These are phyloP conservation scores for Notodonta ziczac DNA, from an alignment of 2,888 invertebrate species.

Conservation along the genomic window DNA sequence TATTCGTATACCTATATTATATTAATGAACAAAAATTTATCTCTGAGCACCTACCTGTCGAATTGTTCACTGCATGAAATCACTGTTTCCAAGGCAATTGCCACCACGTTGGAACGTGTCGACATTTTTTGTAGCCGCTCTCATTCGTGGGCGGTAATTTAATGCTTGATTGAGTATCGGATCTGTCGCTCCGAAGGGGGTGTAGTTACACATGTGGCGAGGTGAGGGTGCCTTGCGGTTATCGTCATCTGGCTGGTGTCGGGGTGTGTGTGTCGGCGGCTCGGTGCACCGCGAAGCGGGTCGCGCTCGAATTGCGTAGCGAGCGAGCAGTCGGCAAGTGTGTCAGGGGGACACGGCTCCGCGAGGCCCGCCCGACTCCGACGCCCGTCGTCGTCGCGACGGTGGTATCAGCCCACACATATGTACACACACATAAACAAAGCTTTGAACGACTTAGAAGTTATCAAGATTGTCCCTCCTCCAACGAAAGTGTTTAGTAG, in stretches of 20 bases:
- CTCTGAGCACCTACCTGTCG: not conserved
- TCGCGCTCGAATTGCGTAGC: constrained; percentile 79
- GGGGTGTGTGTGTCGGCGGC: constrained; percentile 29
- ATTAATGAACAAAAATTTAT: not conserved
- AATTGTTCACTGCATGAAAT: not conserved
- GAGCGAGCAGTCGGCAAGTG: constrained; percentile 76
- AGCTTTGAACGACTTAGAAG: constrained; percentile 15
- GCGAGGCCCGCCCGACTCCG: constrained; percentile 48
- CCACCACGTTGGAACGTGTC: constrained; percentile 2
- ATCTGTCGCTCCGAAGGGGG: constrained; percentile 22
- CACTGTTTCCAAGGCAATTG: constrained; percentile 5
- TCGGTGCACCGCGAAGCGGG: constrained; percentile 58
- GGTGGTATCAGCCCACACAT: constrained; percentile 41
- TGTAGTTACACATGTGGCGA: constrained; percentile 20
- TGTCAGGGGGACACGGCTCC: constrained; percentile 79
- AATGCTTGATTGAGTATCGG: constrained; percentile 14
- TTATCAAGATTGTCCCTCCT: constrained; percentile 21
- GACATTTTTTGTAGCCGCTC: constrained; percentile 3
- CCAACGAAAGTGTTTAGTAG: constrained; percentile 7
- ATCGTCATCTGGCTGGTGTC: constrained; percentile 33
- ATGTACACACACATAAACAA: constrained; percentile 32
- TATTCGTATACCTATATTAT: not conserved
- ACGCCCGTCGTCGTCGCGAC: constrained; percentile 43
- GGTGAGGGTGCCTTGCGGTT: constrained; percentile 31
- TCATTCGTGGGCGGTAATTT: constrained; percentile 26